These are phyloP conservation scores for Flexamia atlantica DNA, from an alignment of 2,888 invertebrate species.

Conservation along the genomic window DNA sequence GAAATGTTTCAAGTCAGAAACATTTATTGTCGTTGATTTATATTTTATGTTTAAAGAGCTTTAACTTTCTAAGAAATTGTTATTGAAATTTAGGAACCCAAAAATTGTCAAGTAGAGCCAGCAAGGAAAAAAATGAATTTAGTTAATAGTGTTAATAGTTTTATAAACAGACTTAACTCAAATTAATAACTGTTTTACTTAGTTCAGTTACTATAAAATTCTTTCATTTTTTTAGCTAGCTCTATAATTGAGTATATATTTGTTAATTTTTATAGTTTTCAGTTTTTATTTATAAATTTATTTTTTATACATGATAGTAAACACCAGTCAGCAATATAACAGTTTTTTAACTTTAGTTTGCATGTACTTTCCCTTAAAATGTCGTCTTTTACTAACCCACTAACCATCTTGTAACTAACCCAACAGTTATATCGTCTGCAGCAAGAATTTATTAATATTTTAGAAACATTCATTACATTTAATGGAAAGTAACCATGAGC, in stretches of 20 bases:
- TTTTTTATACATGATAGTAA: not conserved
- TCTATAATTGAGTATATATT: no score
- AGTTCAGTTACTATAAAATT: no score
- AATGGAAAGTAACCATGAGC: slow-evolving; percentile 23
- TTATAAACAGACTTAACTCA: no score
- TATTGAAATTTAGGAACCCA: no score
- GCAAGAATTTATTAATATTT: slow-evolving; percentile 65
- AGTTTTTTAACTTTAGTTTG: not conserved
- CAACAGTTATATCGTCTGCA: slow-evolving; percentile 69
- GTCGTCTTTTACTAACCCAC: slow-evolving; percentile 55
- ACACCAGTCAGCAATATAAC: not conserved
- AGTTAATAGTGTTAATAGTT: no score
- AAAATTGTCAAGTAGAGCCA: no score
- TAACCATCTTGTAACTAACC: slow-evolving; percentile 63
- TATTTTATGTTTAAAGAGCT: no score
- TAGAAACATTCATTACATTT: slow-evolving; percentile 52
- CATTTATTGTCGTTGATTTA: not conserved
- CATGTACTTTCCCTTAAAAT: slow-evolving; percentile 56
- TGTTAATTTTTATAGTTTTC: not conserved
- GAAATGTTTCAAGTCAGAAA: no score
- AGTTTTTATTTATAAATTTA: not conserved
- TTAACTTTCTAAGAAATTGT: no score
- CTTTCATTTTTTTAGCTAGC: no score
- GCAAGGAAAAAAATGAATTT: no score
- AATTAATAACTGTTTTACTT: no score